These are phyloP conservation scores for Tanaodytes sp. DNA, from an alignment of 2,888 invertebrate genomes.

Conservation along the genomic window DNA sequence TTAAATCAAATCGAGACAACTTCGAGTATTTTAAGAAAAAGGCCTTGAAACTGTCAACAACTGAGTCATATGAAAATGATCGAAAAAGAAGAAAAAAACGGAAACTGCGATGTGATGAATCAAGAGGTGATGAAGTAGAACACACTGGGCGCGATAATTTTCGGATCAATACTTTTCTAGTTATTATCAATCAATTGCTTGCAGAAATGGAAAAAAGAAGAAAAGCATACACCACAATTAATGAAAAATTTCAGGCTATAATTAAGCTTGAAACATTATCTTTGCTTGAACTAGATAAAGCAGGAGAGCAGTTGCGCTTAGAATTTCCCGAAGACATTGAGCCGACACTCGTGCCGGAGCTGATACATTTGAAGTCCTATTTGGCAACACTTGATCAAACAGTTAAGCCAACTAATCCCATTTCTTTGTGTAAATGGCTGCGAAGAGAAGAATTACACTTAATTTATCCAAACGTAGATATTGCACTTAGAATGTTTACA, in stretches of 20 bases:
- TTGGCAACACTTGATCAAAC: conserved; percentile 10
- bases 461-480: conserved; percentile 15
- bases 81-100: conserved; percentile 9
- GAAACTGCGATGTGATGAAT: too few relatives aligned
- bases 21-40: conserved; percentile 15
- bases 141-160: too few relatives aligned
- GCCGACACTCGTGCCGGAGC: conserved; percentile 10
- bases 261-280: conserved; percentile 18
- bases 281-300: conserved; percentile 9
- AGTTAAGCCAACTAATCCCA: conserved; percentile 15
- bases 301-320: conserved; percentile 11
- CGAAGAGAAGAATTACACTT: conserved; percentile 5
- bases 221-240: conserved; percentile 6
- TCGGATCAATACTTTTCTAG: too few relatives aligned
- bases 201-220: too few relatives aligned
- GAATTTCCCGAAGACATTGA: conserved; percentile 21
- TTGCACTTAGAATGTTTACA: conserved; percentile 12
- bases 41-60: neutral
- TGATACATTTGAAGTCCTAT: conserved; percentile 21
- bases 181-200: too few relatives aligned
- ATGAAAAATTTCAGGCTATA: conserved; percentile 28
- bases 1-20: conserved; percentile 9
- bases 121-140: too few relatives aligned
- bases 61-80: neutral
- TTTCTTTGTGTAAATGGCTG: conserved; percentile 18